Base-by-base conservation (phyloP, 2,888 invertebrate genomes). In the Tenthredo distinguenda region DNA sequence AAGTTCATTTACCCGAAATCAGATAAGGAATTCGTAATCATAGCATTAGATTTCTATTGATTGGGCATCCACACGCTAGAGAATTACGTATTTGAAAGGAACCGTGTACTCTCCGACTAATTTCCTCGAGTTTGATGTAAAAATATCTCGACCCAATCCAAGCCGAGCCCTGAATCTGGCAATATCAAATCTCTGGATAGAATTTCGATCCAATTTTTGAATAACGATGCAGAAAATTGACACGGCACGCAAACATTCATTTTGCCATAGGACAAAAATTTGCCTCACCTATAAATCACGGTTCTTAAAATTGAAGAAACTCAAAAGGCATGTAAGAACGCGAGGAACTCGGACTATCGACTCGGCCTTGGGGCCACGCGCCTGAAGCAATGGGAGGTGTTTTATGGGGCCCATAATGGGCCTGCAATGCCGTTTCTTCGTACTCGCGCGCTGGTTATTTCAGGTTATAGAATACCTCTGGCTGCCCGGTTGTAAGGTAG, bases 351-450 rank as follows among this genome's bases (percentile, higher is more conserved):
- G 21, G 50, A 77, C 21, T n/a, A 21, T 43, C 31, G 43, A 18
- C 71, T 84, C 86, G 90, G 65, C 92, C 91, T 92, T 92, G 92
- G 88, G 87, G 92, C 91, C 93, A 93, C 93, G 93, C 92, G 83
- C 81, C 85, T 68, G 31, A 34, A 85, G 85, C 79, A 85, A 84
- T 83, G 83, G 68, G 83, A 85, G 74, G 76, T 83, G 85, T 85
- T 84, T 85, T 85, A 84, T 84, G 90, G 88, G 87, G 87, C 86
- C 90, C 90, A 91, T 91, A 91, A 92, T 92, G 90, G 83, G 86
- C 88, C 91, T 89, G 88, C 90, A 91, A 91, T 83, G 47, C 83
- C 87, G 85, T 88, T 87, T 88, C 88, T 88, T 87, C 86, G 83
- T 83, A 83, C 83, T 83, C 83, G 15, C 50, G 83, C 47, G 81